Evolutionary conservation across 1,140 invertebrate species (phyloP).

Genomic region (Papilio glaucus): DNA sequence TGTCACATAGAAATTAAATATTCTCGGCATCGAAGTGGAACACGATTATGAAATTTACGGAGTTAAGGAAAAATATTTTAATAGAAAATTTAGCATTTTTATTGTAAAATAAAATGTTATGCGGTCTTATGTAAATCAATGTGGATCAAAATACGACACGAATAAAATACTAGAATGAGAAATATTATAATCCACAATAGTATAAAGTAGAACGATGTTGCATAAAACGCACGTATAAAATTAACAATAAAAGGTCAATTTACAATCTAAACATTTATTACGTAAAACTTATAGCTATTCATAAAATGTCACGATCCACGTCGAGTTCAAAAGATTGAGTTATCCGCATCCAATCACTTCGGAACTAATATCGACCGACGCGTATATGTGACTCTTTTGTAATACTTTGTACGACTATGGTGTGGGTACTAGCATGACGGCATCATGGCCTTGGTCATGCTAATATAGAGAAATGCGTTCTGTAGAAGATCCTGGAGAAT

Average conservation of each 20-base stretch:
- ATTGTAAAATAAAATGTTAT: neutral
- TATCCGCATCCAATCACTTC: neutral
- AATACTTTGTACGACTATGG: too few relatives aligned
- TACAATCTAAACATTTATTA: conserved; percentile 13
- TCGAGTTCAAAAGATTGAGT: neutral
- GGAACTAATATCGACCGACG: neutral
- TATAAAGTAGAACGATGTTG: conserved; percentile 3
- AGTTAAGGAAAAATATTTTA: too few relatives aligned
- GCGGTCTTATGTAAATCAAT: neutral
- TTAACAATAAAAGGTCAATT: conserved; percentile 24
- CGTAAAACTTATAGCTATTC: conserved; percentile 7
- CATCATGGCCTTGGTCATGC: too few relatives aligned
- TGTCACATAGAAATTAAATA: neutral
- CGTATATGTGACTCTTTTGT: too few relatives aligned
- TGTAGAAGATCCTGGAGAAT: too few relatives aligned
- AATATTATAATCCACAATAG: neutral
- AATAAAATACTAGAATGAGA: neutral
- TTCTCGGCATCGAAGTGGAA: neutral
- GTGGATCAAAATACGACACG: neutral
- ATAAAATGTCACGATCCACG: conserved; percentile 14
- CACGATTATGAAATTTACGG: too few relatives aligned
- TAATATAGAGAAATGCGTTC: too few relatives aligned
- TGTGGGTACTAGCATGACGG: too few relatives aligned
- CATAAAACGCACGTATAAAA: conserved; percentile 5
- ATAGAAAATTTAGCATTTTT: too few relatives aligned